Evolutionary conservation across 2,113 vertebrate species (phyloP), one percentile per base, ranked within the genome.

Genomic region (Nycticebus coucang): DNA sequence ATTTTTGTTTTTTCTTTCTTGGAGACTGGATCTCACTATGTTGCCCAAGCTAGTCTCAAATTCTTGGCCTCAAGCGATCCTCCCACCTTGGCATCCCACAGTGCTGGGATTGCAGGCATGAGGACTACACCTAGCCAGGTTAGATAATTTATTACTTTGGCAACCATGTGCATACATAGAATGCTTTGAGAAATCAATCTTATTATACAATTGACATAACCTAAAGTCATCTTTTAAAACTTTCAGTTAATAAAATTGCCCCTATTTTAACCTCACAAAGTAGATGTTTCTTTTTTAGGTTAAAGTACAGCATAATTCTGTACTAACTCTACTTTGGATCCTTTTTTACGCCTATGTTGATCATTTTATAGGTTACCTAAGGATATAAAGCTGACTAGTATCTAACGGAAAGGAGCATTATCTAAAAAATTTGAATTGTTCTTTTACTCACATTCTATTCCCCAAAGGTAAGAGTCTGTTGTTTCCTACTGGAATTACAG

Each of bases 191-290:
- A 94, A 97, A 78, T 75, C n/a, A 22, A 6, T 84, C 60, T 72
- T 91, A 59, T 50, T 79, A n/a, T 72, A 55, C 19, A 93, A 41
- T 8, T 94, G 72, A 68, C 4, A 55, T 59, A 92, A 75, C 5
- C 41, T 80, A 64, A 97, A 83, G 24, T 80, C 91, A 89, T 66
- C 62, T 94, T 91, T 82, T 50, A 89, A 91, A 86, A 33, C 7
- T 86, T 71, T 59, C 15, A 1, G 11, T 35, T 72, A 89, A 78
- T 83, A 53, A 33, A 92, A 35, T 68, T 59, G 5, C 5, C 28
- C 13, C 13, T 41, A 80, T 74, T 82, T 89, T 86, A 83, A 79
- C 59, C 30, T 80, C 41, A 83, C 30, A 93, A 72, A 95, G 35
- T 13, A 71, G 13, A 41, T 35, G 53, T 22, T 82, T 80, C 13